Evolutionary conservation across 1,140 invertebrate genomes (phyloP).

Genomic region (Pygmarrhopalites habei): DNA sequence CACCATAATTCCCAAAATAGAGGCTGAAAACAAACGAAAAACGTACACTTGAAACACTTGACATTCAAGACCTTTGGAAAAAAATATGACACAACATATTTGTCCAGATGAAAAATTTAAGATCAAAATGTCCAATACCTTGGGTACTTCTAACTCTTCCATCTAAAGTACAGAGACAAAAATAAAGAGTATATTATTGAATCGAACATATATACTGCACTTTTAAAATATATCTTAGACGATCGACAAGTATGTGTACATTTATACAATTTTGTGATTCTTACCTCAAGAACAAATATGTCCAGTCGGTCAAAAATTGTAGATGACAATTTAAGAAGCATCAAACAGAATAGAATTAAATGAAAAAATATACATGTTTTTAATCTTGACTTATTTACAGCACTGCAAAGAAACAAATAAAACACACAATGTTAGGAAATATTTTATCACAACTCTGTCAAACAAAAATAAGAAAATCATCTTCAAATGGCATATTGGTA

Average conservation of each 20-base stretch:
- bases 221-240: no score
- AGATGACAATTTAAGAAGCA: conserved; percentile 83
- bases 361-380: conserved; percentile 90
- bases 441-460: background rate
- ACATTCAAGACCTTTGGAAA: background rate
- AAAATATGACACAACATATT: no score
- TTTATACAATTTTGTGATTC: no score
- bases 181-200: no score
- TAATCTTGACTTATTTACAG: conserved; percentile 81
- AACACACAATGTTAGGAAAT: conserved; percentile 9
- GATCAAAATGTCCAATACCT: no score
- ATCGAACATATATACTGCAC: no score
- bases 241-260: no score
- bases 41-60: background rate
- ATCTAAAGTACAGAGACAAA: no score
- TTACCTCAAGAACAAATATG: conserved; percentile 88
- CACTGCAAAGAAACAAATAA: conserved; percentile 57
- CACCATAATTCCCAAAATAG: conserved; percentile 91
- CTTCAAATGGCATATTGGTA: background rate
- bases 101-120: no score
- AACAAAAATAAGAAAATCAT: background rate
- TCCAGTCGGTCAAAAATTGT: conserved; percentile 85
- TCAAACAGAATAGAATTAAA: conserved; percentile 76
- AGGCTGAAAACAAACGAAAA: conserved; percentile 53
- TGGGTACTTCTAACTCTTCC: conserved; percentile 84